These are phyloP conservation scores for Meriones psammophilus DNA, from an alignment of 2,797 vertebrate species.

Conservation along the genomic window DNA sequence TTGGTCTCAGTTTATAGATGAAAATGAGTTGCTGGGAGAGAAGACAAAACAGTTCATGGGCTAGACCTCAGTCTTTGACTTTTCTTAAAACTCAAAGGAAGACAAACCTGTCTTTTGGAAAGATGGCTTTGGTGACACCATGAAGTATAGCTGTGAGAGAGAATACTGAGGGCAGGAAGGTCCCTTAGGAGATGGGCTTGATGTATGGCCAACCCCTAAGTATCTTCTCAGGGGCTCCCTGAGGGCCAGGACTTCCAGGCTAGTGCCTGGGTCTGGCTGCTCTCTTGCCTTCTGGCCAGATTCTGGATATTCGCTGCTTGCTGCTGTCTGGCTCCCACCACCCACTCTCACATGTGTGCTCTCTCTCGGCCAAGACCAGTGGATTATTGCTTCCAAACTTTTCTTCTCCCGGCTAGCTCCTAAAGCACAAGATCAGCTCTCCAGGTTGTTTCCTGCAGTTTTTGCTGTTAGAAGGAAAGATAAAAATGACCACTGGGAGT, in stretches of 20 bases:
- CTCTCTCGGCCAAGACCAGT: conserved; percentile 63
- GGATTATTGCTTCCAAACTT: conserved; percentile 65
- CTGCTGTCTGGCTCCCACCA: conserved; percentile 68
- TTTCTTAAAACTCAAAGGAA: conserved; percentile 52
- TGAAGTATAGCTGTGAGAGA: neutral
- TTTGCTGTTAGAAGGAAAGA: conserved; percentile 44
- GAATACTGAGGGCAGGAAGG: neutral
- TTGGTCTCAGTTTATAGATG: neutral
- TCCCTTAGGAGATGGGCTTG: conserved; percentile 19
- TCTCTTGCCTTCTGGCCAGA: neutral
- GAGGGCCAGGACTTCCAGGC: conserved; percentile 49
- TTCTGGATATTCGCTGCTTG: conserved; percentile 41
- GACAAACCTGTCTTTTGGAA: conserved; percentile 51
- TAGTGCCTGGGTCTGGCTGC: conserved; percentile 42
- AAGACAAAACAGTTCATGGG: conserved; percentile 23
- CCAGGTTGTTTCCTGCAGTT: conserved; percentile 74
- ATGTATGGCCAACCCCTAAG: neutral
- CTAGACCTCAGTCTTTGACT: conserved; percentile 6
- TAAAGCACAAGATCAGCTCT: conserved; percentile 63
- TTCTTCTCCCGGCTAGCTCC: conserved; percentile 59
- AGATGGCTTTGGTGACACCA: neutral
- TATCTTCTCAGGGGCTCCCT: conserved; percentile 31
- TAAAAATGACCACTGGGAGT: conserved; percentile 49
- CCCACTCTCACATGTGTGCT: conserved; percentile 70
- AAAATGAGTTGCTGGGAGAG: neutral